A percentile compares a stretch with the other conserved stretches of the same genome.
Evolutionary conservation across 2,113 vertebrate genomes (phyloP).

Genomic region (Ursus arctos): DNA sequence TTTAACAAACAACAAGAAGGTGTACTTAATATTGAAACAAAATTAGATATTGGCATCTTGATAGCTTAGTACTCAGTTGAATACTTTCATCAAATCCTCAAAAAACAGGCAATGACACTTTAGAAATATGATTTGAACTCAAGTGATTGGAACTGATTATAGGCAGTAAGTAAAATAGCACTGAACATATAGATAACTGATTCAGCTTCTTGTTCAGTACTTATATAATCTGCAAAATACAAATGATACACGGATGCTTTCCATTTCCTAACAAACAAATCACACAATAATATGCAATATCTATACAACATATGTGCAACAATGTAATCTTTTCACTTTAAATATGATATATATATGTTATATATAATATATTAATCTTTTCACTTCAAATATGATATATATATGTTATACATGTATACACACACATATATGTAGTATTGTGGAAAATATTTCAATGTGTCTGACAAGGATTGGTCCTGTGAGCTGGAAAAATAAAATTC

Average conservation of each 20-base stretch:
- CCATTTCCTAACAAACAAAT: background rate
- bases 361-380: background rate
- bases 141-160: conserved; percentile 8
- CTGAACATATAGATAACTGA: background rate
- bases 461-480: background rate
- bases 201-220: background rate
- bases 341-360: background rate
- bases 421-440: background rate
- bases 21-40: background rate
- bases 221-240: background rate
- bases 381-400: background rate
- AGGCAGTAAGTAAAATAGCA: background rate
- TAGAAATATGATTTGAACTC: background rate
- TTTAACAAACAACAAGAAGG: background rate
- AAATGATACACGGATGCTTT: background rate
- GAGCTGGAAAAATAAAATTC: background rate
- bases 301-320: background rate
- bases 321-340: background rate
- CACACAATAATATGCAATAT: background rate
- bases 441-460: background rate
- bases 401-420: background rate
- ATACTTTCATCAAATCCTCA: background rate
- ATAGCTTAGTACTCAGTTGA: background rate
- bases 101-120: background rate
- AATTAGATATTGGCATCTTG: background rate